These are phyloP conservation scores for Arge pagana DNA, from an alignment of 2,888 invertebrate species.

Conservation along the genomic window DNA sequence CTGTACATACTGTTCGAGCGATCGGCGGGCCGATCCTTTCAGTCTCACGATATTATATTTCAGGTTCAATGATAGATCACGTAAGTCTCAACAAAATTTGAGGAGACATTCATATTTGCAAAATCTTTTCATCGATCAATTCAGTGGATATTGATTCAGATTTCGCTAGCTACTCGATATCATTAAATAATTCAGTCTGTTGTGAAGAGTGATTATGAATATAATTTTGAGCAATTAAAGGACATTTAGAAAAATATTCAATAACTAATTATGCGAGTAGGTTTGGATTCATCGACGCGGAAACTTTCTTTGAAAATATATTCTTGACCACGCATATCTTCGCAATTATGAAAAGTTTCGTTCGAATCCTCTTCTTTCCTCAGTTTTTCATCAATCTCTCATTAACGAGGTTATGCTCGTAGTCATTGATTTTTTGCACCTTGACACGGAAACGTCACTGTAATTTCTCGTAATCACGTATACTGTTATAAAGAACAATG, in stretches of 20 bases:
- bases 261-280: too few species aligned
- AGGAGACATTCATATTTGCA: background rate
- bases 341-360: too few species aligned
- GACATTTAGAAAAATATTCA: too few species aligned
- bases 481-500: background rate
- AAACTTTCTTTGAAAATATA: background rate
- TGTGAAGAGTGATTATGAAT: background rate
- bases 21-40: background rate
- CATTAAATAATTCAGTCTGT: too few species aligned
- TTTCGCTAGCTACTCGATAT: background rate
- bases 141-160: background rate
- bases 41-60: too few species aligned
- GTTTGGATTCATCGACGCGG: too few species aligned
- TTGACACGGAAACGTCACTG: background rate
- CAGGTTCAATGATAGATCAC: background rate
- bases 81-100: background rate
- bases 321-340: background rate
- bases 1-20: slow-evolving; percentile 61
- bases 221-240: background rate
- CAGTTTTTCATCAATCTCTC: background rate
- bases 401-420: slow-evolving; percentile 6
- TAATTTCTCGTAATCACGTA: background rate
- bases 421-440: background rate
- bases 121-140: background rate
- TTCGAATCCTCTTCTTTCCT: background rate